phyloP scores from a whole-genome alignment of 2,113 vertebrate genomes.

The Tursiops truncatus region DNA sequence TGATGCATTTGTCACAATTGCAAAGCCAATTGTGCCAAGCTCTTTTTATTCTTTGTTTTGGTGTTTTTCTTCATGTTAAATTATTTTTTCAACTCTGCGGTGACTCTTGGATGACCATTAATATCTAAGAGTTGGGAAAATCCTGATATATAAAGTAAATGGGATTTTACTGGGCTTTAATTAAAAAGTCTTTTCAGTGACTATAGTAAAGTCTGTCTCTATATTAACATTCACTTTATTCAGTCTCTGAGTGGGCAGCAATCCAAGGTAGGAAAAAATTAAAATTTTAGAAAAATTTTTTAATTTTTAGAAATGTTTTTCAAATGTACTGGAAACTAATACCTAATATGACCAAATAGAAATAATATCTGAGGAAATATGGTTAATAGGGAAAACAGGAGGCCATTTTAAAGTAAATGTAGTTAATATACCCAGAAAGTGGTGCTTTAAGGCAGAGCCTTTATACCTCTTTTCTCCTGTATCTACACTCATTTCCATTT shows the following conservation, averaged over 20 bases:
- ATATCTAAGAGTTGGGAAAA: not conserved
- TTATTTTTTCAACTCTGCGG: not conserved
- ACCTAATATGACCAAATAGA: not conserved
- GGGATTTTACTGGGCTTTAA: not conserved
- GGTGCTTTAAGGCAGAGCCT: not conserved
- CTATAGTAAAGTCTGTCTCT: not conserved
- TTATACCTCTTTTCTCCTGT: not conserved
- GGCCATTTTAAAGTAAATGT: not conserved
- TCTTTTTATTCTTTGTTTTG: not conserved
- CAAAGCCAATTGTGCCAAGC: not conserved
- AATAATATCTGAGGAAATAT: not conserved
- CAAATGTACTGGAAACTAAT: not conserved
- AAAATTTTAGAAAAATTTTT: not conserved
- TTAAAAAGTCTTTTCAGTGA: not conserved
- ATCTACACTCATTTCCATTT: not conserved
- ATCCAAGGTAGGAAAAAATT: not conserved
- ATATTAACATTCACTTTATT: not conserved
- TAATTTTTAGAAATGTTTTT: not conserved
- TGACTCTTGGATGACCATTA: not conserved
- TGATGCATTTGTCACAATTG: not conserved
- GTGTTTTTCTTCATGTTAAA: not conserved
- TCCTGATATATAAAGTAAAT: not conserved
- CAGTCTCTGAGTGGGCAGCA: not conserved
- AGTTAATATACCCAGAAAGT: not conserved
- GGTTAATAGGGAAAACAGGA: not conserved